A percentile compares a stretch with the other conserved stretches of the same genome.
Evolutionary conservation across 1,140 invertebrate genomes (phyloP).

Genomic region (Pachypeltis micranthus): DNA sequence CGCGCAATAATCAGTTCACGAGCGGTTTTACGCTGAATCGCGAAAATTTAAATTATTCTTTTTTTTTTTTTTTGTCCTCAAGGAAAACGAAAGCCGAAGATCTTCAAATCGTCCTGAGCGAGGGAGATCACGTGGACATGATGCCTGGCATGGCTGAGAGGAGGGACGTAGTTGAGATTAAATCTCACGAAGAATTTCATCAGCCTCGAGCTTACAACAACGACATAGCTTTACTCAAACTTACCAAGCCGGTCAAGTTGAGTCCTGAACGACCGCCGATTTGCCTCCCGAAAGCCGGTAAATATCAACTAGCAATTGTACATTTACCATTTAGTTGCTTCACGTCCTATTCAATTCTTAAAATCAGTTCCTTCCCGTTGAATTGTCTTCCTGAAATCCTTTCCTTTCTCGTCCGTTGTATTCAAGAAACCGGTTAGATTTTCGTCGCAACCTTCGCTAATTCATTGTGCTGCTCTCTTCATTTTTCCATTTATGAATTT

Average conservation of each 20-base stretch:
- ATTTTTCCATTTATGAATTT: too few species aligned
- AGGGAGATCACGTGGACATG: slow-evolving; percentile 29
- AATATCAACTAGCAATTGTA: too few species aligned
- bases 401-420: too few species aligned
- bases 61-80: too few species aligned
- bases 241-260: slow-evolving; percentile 37
- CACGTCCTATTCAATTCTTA: too few species aligned
- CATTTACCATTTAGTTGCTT: too few species aligned
- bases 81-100: slow-evolving; percentile 34
- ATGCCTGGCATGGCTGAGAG: slow-evolving; percentile 28
- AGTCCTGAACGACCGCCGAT: slow-evolving; percentile 38
- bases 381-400: too few species aligned
- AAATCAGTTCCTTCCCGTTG: too few species aligned
- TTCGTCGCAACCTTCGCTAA: too few species aligned
- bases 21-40: too few species aligned
- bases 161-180: slow-evolving; percentile 29
- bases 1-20: background rate
- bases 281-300: slow-evolving; percentile 41
- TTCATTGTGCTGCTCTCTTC: too few species aligned
- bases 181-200: slow-evolving; percentile 30
- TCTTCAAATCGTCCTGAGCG: slow-evolving; percentile 35
- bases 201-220: slow-evolving; percentile 34
- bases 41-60: background rate
- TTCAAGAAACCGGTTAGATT: too few species aligned
- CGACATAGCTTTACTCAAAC: slow-evolving; percentile 45